Evolutionary conservation across 2,113 vertebrate genomes (phyloP).

Genomic region (Sinocyclocheilus grahami): DNA sequence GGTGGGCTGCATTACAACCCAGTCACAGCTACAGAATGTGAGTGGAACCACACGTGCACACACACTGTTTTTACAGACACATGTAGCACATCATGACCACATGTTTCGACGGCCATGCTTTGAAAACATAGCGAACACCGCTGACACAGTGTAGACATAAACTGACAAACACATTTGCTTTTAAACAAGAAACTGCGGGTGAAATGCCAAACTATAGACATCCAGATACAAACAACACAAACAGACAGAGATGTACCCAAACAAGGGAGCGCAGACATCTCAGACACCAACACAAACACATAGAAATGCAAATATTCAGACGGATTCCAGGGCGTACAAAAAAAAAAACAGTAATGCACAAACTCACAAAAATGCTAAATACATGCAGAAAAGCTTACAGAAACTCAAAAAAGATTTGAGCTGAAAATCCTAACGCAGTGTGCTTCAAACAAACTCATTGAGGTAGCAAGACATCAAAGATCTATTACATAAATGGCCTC

Average conservation of each 20-base stretch:
- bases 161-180: constrained; percentile 39
- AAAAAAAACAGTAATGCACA: not conserved
- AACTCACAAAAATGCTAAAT: not conserved
- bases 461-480: not conserved
- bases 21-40: constrained; percentile 50
- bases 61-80: constrained; percentile 32
- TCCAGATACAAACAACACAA: constrained; percentile 11
- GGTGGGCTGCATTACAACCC: constrained; percentile 64
- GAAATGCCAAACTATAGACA: not conserved
- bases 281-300: constrained; percentile 8
- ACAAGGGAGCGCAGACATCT: not conserved
- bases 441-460: constrained; percentile 19
- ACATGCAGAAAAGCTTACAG: not conserved
- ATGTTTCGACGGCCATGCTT: constrained; percentile 34
- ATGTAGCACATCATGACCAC: constrained; percentile 40
- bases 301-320: constrained; percentile 18
- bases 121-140: constrained; percentile 33
- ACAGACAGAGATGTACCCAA: constrained; percentile 28
- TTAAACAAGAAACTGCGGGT: not conserved
- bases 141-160: constrained; percentile 43
- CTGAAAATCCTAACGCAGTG: constrained; percentile 6
- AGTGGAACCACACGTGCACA: constrained; percentile 16
- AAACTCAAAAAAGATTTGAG: not conserved
- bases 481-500: not conserved
- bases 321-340: not conserved